These are phyloP conservation scores for Eupeodes luniger DNA, from an alignment of 2,888 invertebrate genomes.

Conservation along the genomic window DNA sequence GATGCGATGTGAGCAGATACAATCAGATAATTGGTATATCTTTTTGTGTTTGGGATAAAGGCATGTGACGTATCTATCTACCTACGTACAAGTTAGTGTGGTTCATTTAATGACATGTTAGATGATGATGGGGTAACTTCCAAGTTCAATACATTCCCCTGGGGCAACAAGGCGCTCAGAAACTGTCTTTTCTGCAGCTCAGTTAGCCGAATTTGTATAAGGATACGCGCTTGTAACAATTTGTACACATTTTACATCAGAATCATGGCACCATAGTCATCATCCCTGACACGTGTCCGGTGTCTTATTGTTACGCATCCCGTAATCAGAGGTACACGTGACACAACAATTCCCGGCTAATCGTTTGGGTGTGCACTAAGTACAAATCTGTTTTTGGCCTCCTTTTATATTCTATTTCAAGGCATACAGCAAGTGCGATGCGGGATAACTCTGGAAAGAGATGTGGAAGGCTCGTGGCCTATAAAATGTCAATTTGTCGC, in stretches of 20 bases:
- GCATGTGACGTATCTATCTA: not conserved
- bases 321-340: constrained; percentile 69
- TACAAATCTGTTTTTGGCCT: constrained; percentile 53
- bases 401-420: not conserved
- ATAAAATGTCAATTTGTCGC: constrained; percentile 76
- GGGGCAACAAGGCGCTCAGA: not conserved
- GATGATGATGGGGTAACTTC: constrained; percentile 14
- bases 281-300: constrained; percentile 73
- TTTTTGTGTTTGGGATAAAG: constrained; percentile 24
- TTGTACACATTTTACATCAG: constrained; percentile 61
- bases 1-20: constrained; percentile 47
- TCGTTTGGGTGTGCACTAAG: constrained; percentile 69
- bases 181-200: not conserved
- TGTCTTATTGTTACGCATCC: constrained; percentile 73
- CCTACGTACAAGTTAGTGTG: constrained; percentile 20
- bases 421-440: not conserved
- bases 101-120: constrained; percentile 51
- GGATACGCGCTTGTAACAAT: constrained; percentile 56
- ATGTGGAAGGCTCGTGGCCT: constrained; percentile 43
- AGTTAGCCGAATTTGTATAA: not conserved
- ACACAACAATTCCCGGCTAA: constrained; percentile 58
- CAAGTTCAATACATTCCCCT: not conserved
- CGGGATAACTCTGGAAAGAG: constrained; percentile 16
- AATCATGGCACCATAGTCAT: constrained; percentile 63
- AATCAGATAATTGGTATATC: constrained; percentile 72